A percentile compares a stretch with the other conserved stretches of the same genome.
phyloP scores from a whole-genome alignment of 2,888 invertebrate genomes.

The Slavum lentiscoides region DNA sequence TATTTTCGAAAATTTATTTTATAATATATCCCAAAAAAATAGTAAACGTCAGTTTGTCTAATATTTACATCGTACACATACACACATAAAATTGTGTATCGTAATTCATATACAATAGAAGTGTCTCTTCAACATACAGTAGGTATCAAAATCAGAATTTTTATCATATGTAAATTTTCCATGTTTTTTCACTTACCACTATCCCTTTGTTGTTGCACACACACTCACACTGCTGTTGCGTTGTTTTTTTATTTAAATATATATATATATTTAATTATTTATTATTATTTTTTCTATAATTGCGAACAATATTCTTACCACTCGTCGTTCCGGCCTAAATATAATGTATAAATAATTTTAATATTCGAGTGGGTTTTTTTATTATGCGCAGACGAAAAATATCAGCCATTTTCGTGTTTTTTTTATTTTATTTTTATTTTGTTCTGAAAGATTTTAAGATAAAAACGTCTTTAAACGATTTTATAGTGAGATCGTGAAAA shows the following conservation, averaged over 20 bases:
- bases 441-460: no score
- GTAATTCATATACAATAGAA: background rate
- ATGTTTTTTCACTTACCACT: no score
- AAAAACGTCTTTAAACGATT: no score
- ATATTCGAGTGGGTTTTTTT: no score
- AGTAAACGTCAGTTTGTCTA: background rate
- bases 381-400: no score
- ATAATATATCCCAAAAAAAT: background rate
- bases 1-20: conserved; percentile 7
- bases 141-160: no score
- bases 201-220: no score
- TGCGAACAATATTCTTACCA: background rate
- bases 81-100: background rate
- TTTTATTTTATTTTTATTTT: no score
- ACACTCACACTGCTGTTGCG: no score
- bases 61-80: background rate
- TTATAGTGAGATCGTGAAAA: conserved; percentile 1
- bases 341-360: background rate
- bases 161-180: no score
- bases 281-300: background rate
- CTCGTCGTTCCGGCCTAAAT: background rate
- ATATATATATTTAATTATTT: background rate
- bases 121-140: no score
- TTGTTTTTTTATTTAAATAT: background rate
- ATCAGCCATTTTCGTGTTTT: no score